Conservation (phyloP, 2,797 vertebrate species). For the Peromyscus melanophrys region DNA sequence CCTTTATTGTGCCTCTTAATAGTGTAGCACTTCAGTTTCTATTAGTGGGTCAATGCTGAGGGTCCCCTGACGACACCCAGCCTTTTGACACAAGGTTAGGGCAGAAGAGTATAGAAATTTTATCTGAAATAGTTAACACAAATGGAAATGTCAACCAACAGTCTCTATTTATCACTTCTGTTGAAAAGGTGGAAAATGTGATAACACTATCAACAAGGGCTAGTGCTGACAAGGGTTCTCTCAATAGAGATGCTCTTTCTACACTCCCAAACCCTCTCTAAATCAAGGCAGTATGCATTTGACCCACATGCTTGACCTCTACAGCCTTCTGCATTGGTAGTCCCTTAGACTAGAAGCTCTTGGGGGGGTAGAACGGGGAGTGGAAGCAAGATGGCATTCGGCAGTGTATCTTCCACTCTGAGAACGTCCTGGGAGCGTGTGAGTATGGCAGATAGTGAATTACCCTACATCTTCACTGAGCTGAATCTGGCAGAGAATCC, state of each 20-base stretch:
- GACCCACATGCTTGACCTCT: neutral
- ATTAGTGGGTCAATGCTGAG: neutral
- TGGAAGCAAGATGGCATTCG: fast-evolving
- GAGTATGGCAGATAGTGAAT: neutral
- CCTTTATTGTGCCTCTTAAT: neutral
- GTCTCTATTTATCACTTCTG: conserved; percentile 40
- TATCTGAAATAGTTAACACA: conserved; percentile 28
- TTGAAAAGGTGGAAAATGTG: neutral
- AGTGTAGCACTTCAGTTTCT: neutral
- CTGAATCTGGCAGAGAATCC: neutral
- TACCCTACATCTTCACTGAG: neutral
- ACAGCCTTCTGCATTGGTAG: neutral
- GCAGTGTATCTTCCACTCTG: neutral
- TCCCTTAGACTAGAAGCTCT: neutral
- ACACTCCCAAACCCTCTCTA: neutral
- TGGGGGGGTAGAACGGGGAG: fast-evolving
- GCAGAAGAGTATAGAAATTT: conserved; percentile 11
- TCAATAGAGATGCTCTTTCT: neutral
- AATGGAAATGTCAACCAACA: conserved; percentile 12
- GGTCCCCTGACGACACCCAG: neutral
- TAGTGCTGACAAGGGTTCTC: neutral
- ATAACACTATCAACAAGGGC: neutral
- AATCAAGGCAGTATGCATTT: neutral
- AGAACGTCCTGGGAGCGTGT: neutral
- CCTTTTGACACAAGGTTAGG: neutral